phyloP scores from a whole-genome alignment of 2,888 invertebrate genomes.

The Volucella inflata region DNA sequence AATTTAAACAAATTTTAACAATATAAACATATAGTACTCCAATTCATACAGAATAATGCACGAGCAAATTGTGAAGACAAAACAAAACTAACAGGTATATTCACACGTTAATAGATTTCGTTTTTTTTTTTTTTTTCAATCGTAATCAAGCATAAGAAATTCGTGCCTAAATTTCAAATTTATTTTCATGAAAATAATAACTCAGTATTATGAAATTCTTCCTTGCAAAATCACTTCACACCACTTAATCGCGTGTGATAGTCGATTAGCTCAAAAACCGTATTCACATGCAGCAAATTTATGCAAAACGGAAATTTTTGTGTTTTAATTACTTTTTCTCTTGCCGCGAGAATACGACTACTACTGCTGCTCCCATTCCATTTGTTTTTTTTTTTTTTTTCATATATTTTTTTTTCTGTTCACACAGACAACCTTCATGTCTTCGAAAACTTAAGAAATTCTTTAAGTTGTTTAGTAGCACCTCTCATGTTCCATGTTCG shows the following conservation, averaged over 20 bases:
- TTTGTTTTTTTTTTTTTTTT: slow-evolving; percentile 43
- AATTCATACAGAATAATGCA: no score
- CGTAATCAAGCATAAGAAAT: slow-evolving; percentile 4
- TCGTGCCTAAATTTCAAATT: slow-evolving; percentile 24
- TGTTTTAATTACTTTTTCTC: slow-evolving; percentile 58
- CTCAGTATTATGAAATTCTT: slow-evolving; percentile 51
- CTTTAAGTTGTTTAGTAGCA: slow-evolving; percentile 34
- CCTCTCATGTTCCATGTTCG: slow-evolving; percentile 26
- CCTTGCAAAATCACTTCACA: slow-evolving; percentile 50
- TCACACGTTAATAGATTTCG: no score
- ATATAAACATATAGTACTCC: no score
- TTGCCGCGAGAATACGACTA: slow-evolving; percentile 26
- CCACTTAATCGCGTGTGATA: slow-evolving; percentile 57
- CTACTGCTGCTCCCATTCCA: slow-evolving; percentile 43
- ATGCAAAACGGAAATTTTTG: slow-evolving; percentile 66
- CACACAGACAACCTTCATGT: slow-evolving; percentile 55
- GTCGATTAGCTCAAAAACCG: slow-evolving; percentile 41
- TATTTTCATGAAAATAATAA: slow-evolving; percentile 18
- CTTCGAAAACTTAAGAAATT: slow-evolving; percentile 51
- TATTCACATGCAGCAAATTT: slow-evolving; percentile 64
- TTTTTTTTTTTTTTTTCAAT: not conserved
- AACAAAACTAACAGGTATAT: not conserved
- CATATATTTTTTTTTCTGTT: not conserved
- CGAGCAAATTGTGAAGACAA: not conserved
- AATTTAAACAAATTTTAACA: no score